Base-by-base conservation (phyloP, 2,113 vertebrate species). In the Anhinga anhinga region DNA sequence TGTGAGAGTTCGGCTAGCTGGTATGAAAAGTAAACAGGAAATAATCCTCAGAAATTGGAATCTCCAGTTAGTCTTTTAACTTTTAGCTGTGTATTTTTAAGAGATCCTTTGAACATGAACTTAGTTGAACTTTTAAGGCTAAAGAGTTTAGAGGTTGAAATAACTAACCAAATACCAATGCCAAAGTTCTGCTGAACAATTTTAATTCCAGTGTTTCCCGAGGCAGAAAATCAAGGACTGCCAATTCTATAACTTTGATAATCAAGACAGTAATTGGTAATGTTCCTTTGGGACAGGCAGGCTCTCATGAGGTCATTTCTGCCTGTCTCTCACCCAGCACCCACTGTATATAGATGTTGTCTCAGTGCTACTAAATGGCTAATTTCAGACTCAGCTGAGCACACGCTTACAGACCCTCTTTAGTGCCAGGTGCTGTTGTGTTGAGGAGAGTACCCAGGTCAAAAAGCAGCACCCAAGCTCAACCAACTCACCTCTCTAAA, bases 1-100 rank as follows among this genome's bases (percentile, higher is more conserved):
- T 95, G 73, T 90, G 88, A 97, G 90, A 95, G 73, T 90, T 96
- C n/a, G 5, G 71, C 86, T 95, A 84, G 93, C 74, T 96, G 88
- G 87, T 86, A 95, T 95, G 91, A 96, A 97, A 97, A 96, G 88
- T 94, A 98, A 97, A 95, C 88, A 97, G 95, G 84, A 97, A 97
- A 95, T 88, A 94, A 90, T 94, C 89, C 91, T 92, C 89, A 82
- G 88, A 97, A 97, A 95, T 71, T 96, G 92, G 87, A 97, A 91
- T 94, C 78, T 92, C 87, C 77, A 91, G 65, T 63, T 90, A 88
- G 82, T 61, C 93, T 96, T 88, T 95, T 79, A 97, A 92, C 73
- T 92, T 89, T 40, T 91, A 93, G 59, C 56, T 81, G 15, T 93
- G 83, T 94, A 58, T 95, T 95, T 97, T 97, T 93, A 95, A 95